phyloP scores from a whole-genome alignment of 2,888 invertebrate genomes.

The Hyposoter dolosus region DNA sequence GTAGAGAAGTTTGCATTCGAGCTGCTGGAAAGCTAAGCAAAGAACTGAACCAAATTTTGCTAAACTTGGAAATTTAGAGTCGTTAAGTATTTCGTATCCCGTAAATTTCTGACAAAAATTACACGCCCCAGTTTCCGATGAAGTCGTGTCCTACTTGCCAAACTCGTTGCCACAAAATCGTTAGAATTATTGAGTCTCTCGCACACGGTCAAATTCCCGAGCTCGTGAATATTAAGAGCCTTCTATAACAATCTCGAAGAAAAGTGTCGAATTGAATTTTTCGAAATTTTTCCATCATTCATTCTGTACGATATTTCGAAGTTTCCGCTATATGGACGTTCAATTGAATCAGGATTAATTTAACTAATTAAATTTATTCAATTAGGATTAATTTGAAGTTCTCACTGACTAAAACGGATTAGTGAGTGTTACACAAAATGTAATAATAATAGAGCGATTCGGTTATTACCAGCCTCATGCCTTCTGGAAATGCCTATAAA shows the following conservation, averaged over 20 bases:
- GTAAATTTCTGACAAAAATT: slow-evolving; percentile 14
- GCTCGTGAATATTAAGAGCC: background rate
- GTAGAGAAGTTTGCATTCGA: slow-evolving; percentile 2
- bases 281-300: background rate
- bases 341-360: background rate
- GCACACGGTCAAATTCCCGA: background rate
- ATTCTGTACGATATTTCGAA: background rate
- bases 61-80: background rate
- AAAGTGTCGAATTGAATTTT: background rate
- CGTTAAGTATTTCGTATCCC: background rate
- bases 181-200: background rate
- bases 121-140: slow-evolving; percentile 6
- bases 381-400: background rate
- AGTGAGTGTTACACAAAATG: background rate
- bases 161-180: background rate
- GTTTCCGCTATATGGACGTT: too few relatives aligned
- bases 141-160: background rate
- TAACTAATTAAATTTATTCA: too few relatives aligned
- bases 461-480: background rate
- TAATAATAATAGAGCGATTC: background rate
- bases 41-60: background rate
- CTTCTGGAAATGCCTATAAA: background rate
- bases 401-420: background rate
- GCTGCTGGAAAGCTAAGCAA: slow-evolving; percentile 1
- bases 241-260: background rate